Evolutionary conservation across 1,140 invertebrate species (phyloP).

Genomic region (Yoshiicerus persimilis): DNA sequence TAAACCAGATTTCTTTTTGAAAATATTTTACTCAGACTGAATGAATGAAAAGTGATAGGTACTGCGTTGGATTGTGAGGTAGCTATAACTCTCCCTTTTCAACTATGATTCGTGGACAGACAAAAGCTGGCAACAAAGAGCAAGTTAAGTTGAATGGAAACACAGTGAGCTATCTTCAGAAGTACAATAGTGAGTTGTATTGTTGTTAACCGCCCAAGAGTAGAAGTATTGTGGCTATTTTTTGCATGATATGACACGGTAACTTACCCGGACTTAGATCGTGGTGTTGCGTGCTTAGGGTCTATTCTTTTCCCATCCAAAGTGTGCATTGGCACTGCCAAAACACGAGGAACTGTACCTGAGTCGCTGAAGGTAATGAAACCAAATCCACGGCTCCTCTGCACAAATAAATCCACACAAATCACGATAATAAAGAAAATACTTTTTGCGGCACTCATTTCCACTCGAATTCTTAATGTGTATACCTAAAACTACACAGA

Average conservation of each 20-base stretch:
- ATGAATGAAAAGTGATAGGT: background rate
- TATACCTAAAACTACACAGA: background rate
- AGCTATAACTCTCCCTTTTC: too few relatives aligned
- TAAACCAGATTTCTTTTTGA: background rate
- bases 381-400: constrained; percentile 89
- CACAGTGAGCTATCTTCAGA: background rate
- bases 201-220: background rate
- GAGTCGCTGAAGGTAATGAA: constrained; percentile 91
- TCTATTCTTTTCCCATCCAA: constrained; percentile 93
- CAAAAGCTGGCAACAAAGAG: background rate
- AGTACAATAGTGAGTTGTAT: background rate
- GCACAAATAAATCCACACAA: constrained; percentile 52
- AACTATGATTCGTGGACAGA: background rate
- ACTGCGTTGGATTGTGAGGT: background rate
- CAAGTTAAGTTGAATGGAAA: background rate
- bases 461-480: background rate
- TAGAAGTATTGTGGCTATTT: background rate
- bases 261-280: constrained; percentile 54
- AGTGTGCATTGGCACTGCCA: constrained; percentile 85
- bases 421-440: background rate
- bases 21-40: background rate
- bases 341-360: constrained; percentile 82
- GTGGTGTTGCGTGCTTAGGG: constrained; percentile 88
- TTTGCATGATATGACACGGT: constrained; percentile 19
- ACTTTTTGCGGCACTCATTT: background rate